phyloP scores from a whole-genome alignment of 2,888 invertebrate genomes.

The Drosophila affinis region DNA sequence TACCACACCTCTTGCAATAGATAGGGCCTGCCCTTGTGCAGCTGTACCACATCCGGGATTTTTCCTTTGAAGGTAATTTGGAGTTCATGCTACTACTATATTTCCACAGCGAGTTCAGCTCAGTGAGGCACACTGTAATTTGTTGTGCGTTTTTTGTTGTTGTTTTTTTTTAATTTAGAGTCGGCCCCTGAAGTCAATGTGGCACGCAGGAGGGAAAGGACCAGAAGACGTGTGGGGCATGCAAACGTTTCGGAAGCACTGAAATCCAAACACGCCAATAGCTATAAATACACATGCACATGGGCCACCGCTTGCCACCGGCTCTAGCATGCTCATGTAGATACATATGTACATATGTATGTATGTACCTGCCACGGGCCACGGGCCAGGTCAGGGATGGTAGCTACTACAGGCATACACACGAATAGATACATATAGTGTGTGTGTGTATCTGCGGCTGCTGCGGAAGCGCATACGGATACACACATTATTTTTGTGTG shows the following conservation, averaged over 20 bases:
- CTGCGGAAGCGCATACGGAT: slow-evolving; percentile 43
- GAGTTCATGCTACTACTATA: background rate
- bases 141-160: background rate
- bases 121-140: slow-evolving; percentile 14
- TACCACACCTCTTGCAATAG: background rate
- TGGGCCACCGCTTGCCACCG: slow-evolving; percentile 12
- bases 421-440: background rate
- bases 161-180: background rate
- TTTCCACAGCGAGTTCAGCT: slow-evolving; percentile 6
- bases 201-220: slow-evolving; percentile 3
- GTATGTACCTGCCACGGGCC: background rate
- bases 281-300: slow-evolving; percentile 19
- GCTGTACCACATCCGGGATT: background rate
- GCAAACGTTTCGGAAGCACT: slow-evolving; percentile 3
- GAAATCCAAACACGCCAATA: background rate
- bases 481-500: slow-evolving; percentile 14
- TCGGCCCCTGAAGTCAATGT: background rate
- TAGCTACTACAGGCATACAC: background rate
- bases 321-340: background rate
- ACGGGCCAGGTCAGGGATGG: background rate
- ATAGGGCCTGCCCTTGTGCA: background rate
- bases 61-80: background rate
- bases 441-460: slow-evolving; percentile 6
- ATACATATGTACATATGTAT: background rate
- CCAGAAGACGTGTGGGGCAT: slow-evolving; percentile 1